These are phyloP conservation scores for Caerostris extrusa DNA, from an alignment of 1,140 invertebrate species.

Conservation along the genomic window DNA sequence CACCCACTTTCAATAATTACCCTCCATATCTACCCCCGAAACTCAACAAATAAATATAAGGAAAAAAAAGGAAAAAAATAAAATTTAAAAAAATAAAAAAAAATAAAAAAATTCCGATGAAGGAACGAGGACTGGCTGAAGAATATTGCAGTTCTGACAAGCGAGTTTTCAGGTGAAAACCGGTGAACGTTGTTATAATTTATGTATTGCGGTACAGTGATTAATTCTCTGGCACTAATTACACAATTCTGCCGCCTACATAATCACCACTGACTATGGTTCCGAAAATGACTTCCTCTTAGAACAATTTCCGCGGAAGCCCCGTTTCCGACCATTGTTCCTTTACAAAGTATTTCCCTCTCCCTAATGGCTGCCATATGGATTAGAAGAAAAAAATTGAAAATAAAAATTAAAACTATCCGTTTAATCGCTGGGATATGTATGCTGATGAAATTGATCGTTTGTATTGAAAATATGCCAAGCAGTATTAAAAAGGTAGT, in stretches of 20 bases:
- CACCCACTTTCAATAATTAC: constrained; percentile 10
- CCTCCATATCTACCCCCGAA: neutral
- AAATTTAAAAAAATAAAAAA: too few species aligned
- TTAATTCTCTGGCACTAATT: constrained; percentile 62
- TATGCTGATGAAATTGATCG: neutral
- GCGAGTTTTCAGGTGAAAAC: neutral
- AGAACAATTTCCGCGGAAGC: constrained; percentile 60
- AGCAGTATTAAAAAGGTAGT: too few species aligned
- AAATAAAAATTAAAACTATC: neutral
- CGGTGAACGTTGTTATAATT: neutral
- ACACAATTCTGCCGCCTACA: constrained; percentile 72
- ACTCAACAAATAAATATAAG: neutral
- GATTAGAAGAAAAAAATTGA: constrained; percentile 54
- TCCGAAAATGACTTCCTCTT: constrained; percentile 66
- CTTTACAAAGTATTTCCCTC: constrained; percentile 58
- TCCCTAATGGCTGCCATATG: constrained; percentile 43
- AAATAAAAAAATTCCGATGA: neutral
- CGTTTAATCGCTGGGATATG: constrained; percentile 27
- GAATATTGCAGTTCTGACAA: constrained; percentile 1
- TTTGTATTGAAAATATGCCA: neutral
- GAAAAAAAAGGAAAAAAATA: neutral
- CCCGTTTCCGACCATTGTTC: constrained; percentile 41
- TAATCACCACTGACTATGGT: constrained; percentile 73
- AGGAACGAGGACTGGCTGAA: neutral
- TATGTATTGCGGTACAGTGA: constrained; percentile 23